Evolutionary conservation across 2,113 vertebrate species (phyloP), one percentile per base, ranked within the genome.

Genomic region (Petroica traversi): DNA sequence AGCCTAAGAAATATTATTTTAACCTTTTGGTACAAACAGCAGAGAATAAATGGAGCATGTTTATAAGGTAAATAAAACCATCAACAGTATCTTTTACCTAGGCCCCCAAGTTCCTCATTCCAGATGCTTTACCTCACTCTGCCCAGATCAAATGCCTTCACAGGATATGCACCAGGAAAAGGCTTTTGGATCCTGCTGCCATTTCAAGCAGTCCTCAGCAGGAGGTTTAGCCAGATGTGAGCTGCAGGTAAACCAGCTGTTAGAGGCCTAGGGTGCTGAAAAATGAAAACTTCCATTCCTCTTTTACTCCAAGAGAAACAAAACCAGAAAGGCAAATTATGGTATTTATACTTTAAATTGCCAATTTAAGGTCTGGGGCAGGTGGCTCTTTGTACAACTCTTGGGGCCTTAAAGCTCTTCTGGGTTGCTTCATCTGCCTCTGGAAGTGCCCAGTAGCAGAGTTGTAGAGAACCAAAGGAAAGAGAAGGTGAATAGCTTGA

Each of bases 1-100:
- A 92, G 23, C 14, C 28, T n/a, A 74, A 73, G 7, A 81, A 77
- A 64, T 64, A 68, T 40, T 84, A 63, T 84, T 95, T 74, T 48
- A 89, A 86, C 48, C 64, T 96, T 91, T 45, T 63, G 34, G 38
- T 75, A 86, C 9, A 55, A 80, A 74, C 2, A 78, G 19, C 14
- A 73, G 43, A 94, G 75, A 88, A 82, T 71, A 88, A 95, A 92
- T 4, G 5, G 31, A 94, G 20, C 22, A 29, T 3, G 2, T 73
- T 88, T 69, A 49, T 49, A 82, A 92, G 66, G 19, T 66, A 95
- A 93, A 93, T 69, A 95, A 76, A 87, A 73, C 46, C 11, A 82
- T 41, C 73, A 91, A 45, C 62, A 54, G 75, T 90, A 92, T 89
- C 59, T 88, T 80, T 90, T 88, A 86, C 59, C 23, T 58, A 26